Percentiles rank a stretch among this genome's conserved stretches.
phyloP scores from a whole-genome alignment of 2,888 invertebrate species.

The Phengaris arion region DNA sequence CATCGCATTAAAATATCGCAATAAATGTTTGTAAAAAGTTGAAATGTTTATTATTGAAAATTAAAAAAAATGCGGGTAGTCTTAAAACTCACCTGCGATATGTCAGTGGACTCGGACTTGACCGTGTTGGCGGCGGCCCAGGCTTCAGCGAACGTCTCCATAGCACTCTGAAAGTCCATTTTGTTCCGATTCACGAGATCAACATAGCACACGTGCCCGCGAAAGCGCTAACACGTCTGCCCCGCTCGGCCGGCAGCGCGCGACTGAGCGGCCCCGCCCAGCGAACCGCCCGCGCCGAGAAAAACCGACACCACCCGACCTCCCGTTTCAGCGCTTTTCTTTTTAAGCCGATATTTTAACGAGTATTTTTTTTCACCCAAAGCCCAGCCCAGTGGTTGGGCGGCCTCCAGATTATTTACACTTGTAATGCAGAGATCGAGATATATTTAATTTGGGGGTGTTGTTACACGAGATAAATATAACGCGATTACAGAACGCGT shows the following conservation, averaged over 20 bases:
- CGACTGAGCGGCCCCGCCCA: constrained; percentile 79
- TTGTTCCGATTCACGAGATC: constrained; percentile 72
- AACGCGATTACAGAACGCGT: constrained; percentile 51
- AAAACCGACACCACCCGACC: constrained; percentile 78
- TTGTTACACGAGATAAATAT: constrained; percentile 45
- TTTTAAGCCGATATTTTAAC: constrained; percentile 79
- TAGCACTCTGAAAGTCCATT: constrained; percentile 99
- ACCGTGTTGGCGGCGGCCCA: constrained; percentile 93
- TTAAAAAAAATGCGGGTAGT: constrained; percentile 10
- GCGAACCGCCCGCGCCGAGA: constrained; percentile 73
- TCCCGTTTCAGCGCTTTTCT: constrained; percentile 80
- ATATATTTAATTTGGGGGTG: constrained; percentile 62
- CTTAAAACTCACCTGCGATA: constrained; percentile 82
- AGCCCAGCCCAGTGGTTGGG: constrained; percentile 77
- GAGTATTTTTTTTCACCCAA: constrained; percentile 69
- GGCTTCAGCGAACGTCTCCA: constrained; percentile 98
- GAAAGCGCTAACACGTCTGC: constrained; percentile 57
- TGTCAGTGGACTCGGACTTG: constrained; percentile 81
- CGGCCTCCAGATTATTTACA: constrained; percentile 77
- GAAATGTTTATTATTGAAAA: background rate
- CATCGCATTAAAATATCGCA: background rate
- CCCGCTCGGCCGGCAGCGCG: constrained; percentile 82
- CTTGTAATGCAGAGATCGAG: constrained; percentile 75
- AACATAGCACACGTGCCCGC: constrained; percentile 71
- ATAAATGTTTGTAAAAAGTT: constrained; percentile 9